phyloP scores from a whole-genome alignment of 64 coral and sea anemone genomes.

The Stylophora pistillata region DNA sequence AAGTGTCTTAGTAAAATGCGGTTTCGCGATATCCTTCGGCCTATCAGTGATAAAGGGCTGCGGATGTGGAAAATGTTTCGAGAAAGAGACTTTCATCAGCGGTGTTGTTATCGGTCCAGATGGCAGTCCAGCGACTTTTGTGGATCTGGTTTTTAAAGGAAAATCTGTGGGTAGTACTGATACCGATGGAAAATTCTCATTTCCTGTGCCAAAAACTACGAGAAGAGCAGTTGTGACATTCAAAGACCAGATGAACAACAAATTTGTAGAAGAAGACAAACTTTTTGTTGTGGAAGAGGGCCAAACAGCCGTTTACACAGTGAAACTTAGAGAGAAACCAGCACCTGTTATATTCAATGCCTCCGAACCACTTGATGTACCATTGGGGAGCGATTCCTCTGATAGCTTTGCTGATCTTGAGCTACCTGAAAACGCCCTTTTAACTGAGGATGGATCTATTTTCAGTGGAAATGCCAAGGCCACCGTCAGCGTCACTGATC shows the following conservation, averaged over 20 bases:
- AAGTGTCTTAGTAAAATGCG: background rate
- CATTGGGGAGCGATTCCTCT: background rate
- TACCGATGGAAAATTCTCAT: background rate
- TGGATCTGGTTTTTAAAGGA: background rate
- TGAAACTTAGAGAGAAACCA: background rate
- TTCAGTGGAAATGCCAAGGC: constrained; percentile 9
- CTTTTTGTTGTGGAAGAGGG: background rate
- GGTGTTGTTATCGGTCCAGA: constrained; percentile 9
- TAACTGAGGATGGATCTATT: constrained; percentile 6
- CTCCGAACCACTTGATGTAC: background rate
- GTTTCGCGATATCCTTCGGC: background rate
- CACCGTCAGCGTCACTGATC: constrained; percentile 6
- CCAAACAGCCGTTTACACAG: background rate
- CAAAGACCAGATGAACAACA: background rate
- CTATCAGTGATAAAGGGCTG: background rate
- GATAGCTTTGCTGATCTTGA: constrained; percentile 28
- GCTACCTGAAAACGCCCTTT: background rate
- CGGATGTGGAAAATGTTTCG: background rate
- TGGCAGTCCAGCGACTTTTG: background rate
- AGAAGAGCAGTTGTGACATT: constrained; percentile 13
- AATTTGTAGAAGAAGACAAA: constrained; percentile 9
- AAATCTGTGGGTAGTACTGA: background rate
- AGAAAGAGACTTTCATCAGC: background rate
- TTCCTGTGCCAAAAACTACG: background rate
- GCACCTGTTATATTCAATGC: background rate